Conservation (phyloP, 2,888 invertebrate species). For the Drosophila atripex region DNA sequence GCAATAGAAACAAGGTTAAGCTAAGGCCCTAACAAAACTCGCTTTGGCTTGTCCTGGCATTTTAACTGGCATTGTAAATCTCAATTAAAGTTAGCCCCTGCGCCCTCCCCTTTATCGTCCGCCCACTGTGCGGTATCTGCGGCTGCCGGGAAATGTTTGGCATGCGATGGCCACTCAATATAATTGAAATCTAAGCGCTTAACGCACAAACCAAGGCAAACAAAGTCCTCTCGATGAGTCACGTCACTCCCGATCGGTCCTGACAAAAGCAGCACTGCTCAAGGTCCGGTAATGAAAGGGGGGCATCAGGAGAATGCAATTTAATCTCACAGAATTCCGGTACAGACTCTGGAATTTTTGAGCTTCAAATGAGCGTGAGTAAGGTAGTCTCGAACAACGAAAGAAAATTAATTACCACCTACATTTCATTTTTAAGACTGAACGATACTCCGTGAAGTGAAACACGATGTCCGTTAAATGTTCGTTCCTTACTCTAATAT, state of each 20-base stretch:
- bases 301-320: background rate
- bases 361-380: background rate
- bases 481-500: background rate
- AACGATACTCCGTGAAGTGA: no score
- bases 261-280: conserved; percentile 8
- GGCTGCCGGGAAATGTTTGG: conserved; percentile 27
- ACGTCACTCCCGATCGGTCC: conserved; percentile 2
- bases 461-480: background rate
- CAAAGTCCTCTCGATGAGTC: conserved; percentile 23
- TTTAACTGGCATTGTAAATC: conserved; percentile 67
- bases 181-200: conserved; percentile 60
- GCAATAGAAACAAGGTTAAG: conserved; percentile 42
- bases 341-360: background rate
- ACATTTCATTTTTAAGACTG: background rate
- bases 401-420: background rate
- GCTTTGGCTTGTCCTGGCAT: conserved; percentile 46
- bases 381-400: background rate
- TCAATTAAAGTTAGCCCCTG: conserved; percentile 61
- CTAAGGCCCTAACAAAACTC: conserved; percentile 52
- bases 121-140: conserved; percentile 4
- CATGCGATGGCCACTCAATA: conserved; percentile 46
- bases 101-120: background rate
- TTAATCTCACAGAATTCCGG: conserved; percentile 4
- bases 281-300: background rate
- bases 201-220: conserved; percentile 43